Percentiles rank a stretch among this genome's conserved stretches.
phyloP scores from a whole-genome alignment of 2,113 vertebrate genomes.

The Dicaeum eximium region DNA sequence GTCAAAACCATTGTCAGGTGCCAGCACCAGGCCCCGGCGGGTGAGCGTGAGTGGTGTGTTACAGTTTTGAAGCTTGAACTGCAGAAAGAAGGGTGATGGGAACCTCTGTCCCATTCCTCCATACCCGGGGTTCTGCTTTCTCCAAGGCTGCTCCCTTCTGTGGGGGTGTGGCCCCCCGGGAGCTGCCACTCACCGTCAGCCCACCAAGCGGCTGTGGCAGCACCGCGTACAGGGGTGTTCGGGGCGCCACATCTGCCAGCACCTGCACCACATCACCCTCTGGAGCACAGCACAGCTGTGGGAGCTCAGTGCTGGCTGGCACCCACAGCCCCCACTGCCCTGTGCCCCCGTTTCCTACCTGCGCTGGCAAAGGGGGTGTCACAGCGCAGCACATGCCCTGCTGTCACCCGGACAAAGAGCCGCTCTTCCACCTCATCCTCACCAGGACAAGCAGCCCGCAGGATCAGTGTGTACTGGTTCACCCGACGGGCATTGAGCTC shows the following conservation, averaged over 20 bases:
- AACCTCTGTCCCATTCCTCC: background rate
- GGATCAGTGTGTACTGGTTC: conserved; percentile 61
- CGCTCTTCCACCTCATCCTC: background rate
- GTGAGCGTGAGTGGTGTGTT: conserved; percentile 57
- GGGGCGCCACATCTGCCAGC: conserved; percentile 19
- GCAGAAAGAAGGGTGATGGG: background rate
- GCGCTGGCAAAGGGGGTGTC: conserved; percentile 39
- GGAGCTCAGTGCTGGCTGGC: background rate
- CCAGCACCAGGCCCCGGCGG: conserved; percentile 45
- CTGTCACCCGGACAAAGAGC: conserved; percentile 53
- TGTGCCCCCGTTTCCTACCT: background rate
- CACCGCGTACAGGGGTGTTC: conserved; percentile 47
- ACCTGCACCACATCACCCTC: conserved; percentile 59
- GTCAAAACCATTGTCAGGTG: conserved; percentile 54
- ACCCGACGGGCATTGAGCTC: conserved; percentile 49
- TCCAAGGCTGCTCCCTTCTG: background rate
- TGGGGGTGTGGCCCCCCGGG: fast-evolving
- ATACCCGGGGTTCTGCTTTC: fast-evolving
- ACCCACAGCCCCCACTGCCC: background rate
- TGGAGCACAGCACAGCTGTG: background rate
- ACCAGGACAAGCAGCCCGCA: conserved; percentile 4
- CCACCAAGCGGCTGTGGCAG: background rate
- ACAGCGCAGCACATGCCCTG: background rate
- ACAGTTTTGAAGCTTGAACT: conserved; percentile 45
- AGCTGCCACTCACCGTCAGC: conserved; percentile 34